phyloP scores from a whole-genome alignment of 2,888 invertebrate genomes.

The Meteorus colon region DNA sequence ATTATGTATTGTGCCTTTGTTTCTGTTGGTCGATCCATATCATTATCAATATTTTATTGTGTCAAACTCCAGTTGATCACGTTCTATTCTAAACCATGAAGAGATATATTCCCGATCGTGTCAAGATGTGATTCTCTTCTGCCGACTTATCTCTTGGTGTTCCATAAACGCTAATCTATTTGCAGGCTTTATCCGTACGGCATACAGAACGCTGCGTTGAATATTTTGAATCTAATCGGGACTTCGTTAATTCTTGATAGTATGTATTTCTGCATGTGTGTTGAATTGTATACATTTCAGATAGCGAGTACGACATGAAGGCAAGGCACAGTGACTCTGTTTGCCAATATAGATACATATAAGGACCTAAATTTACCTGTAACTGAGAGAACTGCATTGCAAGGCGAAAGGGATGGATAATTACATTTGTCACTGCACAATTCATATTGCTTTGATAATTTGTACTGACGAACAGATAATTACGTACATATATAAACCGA shows the following conservation, averaged over 20 bases:
- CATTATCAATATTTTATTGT: no score
- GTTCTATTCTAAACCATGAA: no score
- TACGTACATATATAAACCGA: no score
- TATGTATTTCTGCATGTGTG: not conserved
- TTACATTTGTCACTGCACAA: not conserved
- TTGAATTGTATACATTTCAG: not conserved
- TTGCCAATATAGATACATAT: not conserved
- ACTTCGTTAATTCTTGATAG: not conserved
- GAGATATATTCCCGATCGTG: no score
- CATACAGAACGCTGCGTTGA: slow-evolving; percentile 14
- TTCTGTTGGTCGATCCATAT: no score
- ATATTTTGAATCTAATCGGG: slow-evolving; percentile 39
- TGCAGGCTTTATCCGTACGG: not conserved
- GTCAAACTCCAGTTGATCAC: no score
- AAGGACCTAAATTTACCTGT: not conserved
- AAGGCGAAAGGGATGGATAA: not conserved
- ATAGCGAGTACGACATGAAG: not conserved
- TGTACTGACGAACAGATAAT: no score
- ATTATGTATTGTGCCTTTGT: no score
- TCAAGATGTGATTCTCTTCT: not conserved
- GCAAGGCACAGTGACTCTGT: not conserved
- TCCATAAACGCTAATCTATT: slow-evolving; percentile 19
- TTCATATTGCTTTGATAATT: not conserved
- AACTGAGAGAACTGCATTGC: not conserved
- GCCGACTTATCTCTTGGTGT: not conserved